Evolutionary conservation across 2,888 invertebrate species (phyloP), one percentile per base, ranked within the genome.

Genomic region (Chrysolina americana): DNA sequence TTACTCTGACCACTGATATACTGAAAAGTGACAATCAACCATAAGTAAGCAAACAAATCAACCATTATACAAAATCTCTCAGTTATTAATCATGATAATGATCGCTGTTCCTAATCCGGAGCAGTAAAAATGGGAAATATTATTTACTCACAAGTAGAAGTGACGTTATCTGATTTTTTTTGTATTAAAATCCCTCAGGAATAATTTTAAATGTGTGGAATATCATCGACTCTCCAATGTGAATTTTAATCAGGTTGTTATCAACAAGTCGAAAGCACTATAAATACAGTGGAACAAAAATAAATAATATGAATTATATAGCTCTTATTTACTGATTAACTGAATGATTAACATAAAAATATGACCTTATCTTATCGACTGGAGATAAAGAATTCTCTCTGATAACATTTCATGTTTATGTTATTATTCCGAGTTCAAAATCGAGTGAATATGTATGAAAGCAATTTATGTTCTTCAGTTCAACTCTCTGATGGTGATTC

Each of bases 271-370:
- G 79, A 79, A 79, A 81, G 78, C 79, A 81, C 78, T 76, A 81
- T 81, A 80, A 80, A 80, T 73, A 56, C 68, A 50, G 66, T 65
- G 63, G 65, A 70, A 73, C 70, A 70, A 59, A 73, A 74, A 71
- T 76, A 76, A 73, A 70, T 73, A 76, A 70, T 76, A 76, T 76
- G 56, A 76, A 73, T 70, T 70, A 76, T 78, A 77, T 78, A 72
- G 59, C 77, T 78, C 78, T 80, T 81, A 81, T 80, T 80, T 81
- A 80, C 81, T 79, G 79, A 80, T 79, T 78, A 78, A 78, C 75
- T 78, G 79, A 80, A 80, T 78, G 79, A 80, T 79, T 78, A 78
- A 78, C 76, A 82, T 81, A 82, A 82, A 81, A 83, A 83, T 83
- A 83, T 76, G 69, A 66, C 69, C 68, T 53, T 77, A 77, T 79